Conservation (phyloP, 2,113 vertebrate genomes). For the Oreochromis spilurus region DNA sequence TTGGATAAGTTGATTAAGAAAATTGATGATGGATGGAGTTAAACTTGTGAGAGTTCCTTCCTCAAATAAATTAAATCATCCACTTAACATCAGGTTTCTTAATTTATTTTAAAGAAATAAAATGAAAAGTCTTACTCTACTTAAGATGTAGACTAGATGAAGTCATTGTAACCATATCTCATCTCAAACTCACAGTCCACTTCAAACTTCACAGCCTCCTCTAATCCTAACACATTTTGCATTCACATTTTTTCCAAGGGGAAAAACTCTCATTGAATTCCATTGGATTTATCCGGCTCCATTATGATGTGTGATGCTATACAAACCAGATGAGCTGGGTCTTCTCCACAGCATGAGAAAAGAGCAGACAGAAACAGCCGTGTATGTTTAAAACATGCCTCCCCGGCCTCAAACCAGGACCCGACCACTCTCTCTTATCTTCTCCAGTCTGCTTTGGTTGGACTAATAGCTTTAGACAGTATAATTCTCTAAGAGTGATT, state of each 20-base stretch:
- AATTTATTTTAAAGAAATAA: not conserved
- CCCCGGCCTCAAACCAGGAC: not conserved
- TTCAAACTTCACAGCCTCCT: constrained; percentile 10
- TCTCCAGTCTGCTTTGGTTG: constrained; percentile 23
- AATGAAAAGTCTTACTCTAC: not conserved
- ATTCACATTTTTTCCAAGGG: constrained; percentile 10
- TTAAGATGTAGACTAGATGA: not conserved
- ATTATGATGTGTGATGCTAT: constrained; percentile 66
- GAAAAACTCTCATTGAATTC: constrained; percentile 46
- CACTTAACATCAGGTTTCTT: not conserved
- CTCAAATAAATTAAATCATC: not conserved
- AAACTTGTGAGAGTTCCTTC: not conserved
- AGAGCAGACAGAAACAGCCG: constrained; percentile 19
- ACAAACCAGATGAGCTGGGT: constrained; percentile 64
- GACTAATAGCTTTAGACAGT: constrained; percentile 54
- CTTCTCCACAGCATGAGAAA: constrained; percentile 37
- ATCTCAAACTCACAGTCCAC: not conserved
- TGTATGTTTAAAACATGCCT: constrained; percentile 39
- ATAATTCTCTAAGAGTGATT: constrained; percentile 60
- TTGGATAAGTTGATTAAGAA: not conserved
- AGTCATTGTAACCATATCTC: not conserved
- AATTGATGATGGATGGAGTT: not conserved
- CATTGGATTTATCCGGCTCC: constrained; percentile 37
- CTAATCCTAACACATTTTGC: constrained; percentile 53
- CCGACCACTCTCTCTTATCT: constrained; percentile 49